Conservation (phyloP, 1,140 invertebrate species). For the Cherax destructor region DNA sequence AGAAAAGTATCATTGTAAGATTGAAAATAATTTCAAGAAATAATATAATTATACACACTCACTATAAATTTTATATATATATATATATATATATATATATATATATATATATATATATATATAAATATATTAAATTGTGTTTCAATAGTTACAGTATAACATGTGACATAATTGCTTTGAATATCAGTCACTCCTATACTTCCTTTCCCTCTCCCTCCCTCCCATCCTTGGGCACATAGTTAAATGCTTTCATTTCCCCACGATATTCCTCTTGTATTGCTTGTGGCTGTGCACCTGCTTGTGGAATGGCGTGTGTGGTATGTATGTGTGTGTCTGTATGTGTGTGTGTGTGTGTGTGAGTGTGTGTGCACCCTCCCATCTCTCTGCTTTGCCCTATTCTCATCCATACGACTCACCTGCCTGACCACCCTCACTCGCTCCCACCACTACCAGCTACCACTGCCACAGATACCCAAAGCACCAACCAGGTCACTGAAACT, state of each 20-base stretch:
- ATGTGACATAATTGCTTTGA: too few relatives aligned
- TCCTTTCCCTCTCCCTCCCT: too few relatives aligned
- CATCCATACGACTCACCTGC: not conserved
- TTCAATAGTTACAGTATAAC: too few relatives aligned
- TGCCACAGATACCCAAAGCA: not conserved
- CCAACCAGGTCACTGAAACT: not conserved
- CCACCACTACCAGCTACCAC: not conserved
- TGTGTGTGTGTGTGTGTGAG: conserved; percentile 5
- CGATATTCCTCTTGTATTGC: not conserved
- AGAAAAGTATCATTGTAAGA: too few relatives aligned
- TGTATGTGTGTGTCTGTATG: not conserved
- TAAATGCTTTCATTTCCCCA: not conserved
- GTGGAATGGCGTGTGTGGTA: not conserved
- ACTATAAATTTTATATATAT: too few relatives aligned
- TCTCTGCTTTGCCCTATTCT: not conserved
- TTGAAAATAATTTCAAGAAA: too few relatives aligned
- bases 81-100: too few relatives aligned
- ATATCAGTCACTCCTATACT: too few relatives aligned
- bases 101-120: too few relatives aligned
- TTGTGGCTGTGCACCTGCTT: not conserved
- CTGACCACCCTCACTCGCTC: not conserved
- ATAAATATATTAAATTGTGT: too few relatives aligned
- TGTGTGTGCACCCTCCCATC: not conserved
- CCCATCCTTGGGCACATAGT: not conserved
- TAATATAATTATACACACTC: too few relatives aligned